A percentile compares a stretch with the other conserved stretches of the same genome.
phyloP scores from a whole-genome alignment of 2,113 vertebrate genomes.

The Steatornis caripensis region DNA sequence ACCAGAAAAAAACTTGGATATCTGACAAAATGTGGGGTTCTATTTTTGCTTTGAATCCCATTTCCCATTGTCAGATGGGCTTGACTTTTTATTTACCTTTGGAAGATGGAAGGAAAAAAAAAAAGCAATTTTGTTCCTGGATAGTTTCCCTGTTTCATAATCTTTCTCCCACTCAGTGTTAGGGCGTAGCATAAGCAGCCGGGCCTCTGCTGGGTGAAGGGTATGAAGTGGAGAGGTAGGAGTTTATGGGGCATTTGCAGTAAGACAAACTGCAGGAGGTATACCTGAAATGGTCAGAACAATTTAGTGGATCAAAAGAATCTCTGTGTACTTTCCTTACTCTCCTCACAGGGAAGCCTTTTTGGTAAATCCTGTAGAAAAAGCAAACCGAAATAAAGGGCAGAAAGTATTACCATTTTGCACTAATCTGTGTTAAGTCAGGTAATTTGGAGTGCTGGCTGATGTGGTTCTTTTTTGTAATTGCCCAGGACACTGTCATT shows the following conservation, averaged over 20 bases:
- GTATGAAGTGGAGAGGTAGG: not conserved
- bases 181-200: not conserved
- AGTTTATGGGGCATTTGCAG: not conserved
- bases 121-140: conserved; percentile 36
- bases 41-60: conserved; percentile 66
- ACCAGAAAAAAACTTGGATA: conserved; percentile 64
- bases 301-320: not conserved
- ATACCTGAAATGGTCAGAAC: not conserved
- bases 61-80: conserved; percentile 56
- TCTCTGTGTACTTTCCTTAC: not conserved
- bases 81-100: conserved; percentile 58
- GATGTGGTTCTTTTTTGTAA: not conserved
- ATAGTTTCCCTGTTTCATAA: conserved; percentile 52
- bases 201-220: not conserved
- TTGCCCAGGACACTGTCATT: not conserved
- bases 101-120: not conserved
- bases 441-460: not conserved
- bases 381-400: not conserved
- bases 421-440: not conserved
- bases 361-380: not conserved
- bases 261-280: not conserved
- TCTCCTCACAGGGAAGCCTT: not conserved
- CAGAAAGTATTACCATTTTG: not conserved
- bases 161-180: not conserved
- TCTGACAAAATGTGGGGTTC: conserved; percentile 65